phyloP scores from a whole-genome alignment of 2,797 vertebrate species.

The Poeciliopsis turneri region DNA sequence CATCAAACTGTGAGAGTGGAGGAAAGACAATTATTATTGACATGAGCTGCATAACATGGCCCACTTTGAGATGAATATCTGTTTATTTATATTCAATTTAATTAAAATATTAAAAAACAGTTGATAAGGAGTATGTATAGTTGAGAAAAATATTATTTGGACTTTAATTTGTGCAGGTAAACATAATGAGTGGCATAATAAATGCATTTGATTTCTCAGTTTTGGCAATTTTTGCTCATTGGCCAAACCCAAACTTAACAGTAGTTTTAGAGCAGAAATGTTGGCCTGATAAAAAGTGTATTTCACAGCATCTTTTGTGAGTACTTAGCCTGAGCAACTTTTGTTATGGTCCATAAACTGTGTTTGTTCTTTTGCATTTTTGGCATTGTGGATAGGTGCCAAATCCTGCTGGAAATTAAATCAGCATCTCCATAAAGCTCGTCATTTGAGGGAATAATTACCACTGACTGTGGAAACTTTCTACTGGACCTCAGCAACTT shows the following conservation, averaged over 20 bases:
- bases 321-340: too few relatives aligned
- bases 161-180: background rate
- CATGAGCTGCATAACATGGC: too few relatives aligned
- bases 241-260: background rate
- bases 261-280: background rate
- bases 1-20: constrained; percentile 81
- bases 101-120: background rate
- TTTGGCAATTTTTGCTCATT: background rate
- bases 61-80: background rate
- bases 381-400: background rate
- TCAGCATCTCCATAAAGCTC: background rate
- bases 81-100: background rate
- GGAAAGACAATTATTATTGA: background rate
- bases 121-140: background rate
- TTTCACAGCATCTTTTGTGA: background rate
- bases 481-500: background rate
- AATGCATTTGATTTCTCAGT: background rate
- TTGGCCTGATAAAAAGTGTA: background rate
- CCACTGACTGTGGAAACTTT: background rate
- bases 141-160: background rate
- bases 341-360: background rate
- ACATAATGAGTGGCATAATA: background rate
- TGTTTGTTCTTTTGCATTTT: background rate
- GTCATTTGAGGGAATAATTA: background rate
- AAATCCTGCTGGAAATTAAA: background rate